Evolutionary conservation across 2,113 vertebrate species (phyloP), one percentile per base, ranked within the genome.

Genomic region (Archocentrus centrarchus): DNA sequence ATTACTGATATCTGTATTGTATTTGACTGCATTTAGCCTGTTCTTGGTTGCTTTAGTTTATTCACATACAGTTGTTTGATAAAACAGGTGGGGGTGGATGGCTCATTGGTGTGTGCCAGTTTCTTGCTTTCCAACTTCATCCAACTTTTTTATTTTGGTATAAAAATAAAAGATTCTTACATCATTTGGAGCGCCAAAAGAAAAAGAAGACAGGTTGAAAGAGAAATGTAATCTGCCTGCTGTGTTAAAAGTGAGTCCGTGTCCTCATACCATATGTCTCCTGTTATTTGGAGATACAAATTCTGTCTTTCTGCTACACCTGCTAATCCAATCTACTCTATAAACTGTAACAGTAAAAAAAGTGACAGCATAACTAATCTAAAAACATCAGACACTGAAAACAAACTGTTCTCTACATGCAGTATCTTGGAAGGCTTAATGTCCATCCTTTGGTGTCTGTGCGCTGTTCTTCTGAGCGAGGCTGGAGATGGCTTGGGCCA

Each of bases 401-500:
- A 32, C 2, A 0, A 81, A 37, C 57, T 35, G 18, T 73, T 47
- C 39, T 50, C 27, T 8, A 59, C 2, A 2, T 61, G 59, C 61
- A 58, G 17, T 1, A 10, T 68, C 17, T 44, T 5, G 6, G 44
- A 80, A 7, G 60, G 10, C 15, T 68, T 86, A 90, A 3, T 81
- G 82, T 68, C 77, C 75, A 3, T 95, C 93, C 73, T 93, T 93
- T 57, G 91, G 8, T 8, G 17, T 39, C 60, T 89, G 83, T 10
- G 84, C 20, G 41, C 41, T 15, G 77, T 91, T 88, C 59, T 85
- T 94, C 63, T 95, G 94, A 58, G 95, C 93, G 83, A 96, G 89
- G 82, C 90, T 94, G 75, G 93, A 91, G 79, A 96, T 96, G 78
- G 96, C 96, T 41, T 94, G 94, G 2, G 95, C 96, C 84, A 96